phyloP scores from a whole-genome alignment of 2,113 vertebrate genomes.

The Python bivittatus region DNA sequence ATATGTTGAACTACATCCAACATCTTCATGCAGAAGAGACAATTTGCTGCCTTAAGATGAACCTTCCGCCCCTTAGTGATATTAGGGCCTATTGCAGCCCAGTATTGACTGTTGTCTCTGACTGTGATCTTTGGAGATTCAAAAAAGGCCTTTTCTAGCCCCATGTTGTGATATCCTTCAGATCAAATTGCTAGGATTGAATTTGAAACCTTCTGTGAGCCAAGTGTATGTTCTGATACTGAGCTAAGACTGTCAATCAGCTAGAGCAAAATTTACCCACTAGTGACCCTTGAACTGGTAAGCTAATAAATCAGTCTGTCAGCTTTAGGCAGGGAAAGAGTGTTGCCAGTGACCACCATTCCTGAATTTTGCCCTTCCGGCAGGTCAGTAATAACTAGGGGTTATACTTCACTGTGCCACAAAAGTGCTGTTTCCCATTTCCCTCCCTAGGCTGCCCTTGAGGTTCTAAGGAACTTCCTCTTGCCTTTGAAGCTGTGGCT shows the following conservation, averaged over 20 bases:
- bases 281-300: conserved; percentile 9
- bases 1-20: background rate
- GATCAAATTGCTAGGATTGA: background rate
- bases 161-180: background rate
- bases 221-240: background rate
- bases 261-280: conserved; percentile 1
- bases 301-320: conserved; percentile 35
- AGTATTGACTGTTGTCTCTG: background rate
- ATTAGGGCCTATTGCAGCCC: background rate
- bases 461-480: conserved; percentile 55
- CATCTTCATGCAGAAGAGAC: background rate
- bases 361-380: conserved; percentile 18
- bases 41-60: background rate
- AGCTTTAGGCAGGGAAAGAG: conserved; percentile 18
- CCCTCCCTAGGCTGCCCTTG: background rate
- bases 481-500: conserved; percentile 62
- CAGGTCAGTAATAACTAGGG: conserved; percentile 23
- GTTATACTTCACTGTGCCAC: conserved; percentile 8
- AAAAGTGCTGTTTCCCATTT: conserved; percentile 32
- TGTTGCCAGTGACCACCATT: conserved; percentile 1
- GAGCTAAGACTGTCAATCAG: background rate
- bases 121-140: background rate
- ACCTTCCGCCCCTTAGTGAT: background rate
- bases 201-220: background rate
- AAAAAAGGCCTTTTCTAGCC: background rate